These are phyloP conservation scores for Manis pentadactyla DNA, from an alignment of 2,797 vertebrate species.

Conservation along the genomic window DNA sequence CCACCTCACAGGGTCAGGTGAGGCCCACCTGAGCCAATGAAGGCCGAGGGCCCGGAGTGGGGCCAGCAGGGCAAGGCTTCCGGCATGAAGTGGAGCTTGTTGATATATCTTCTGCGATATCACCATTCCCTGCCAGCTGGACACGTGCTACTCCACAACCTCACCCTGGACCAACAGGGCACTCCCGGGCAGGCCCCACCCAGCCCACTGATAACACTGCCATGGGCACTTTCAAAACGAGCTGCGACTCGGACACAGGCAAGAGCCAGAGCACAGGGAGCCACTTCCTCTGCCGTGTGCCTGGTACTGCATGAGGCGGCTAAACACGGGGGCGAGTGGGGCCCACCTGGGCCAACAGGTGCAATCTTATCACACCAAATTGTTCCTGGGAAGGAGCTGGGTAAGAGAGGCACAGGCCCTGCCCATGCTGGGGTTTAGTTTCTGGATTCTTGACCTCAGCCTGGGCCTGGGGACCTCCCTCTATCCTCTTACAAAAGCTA, in stretches of 20 bases:
- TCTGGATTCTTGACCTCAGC: background rate
- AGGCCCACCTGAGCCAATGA: background rate
- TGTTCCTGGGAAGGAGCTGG: background rate
- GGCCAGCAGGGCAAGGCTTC: background rate
- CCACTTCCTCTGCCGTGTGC: background rate
- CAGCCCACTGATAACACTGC: background rate
- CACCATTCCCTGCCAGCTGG: background rate
- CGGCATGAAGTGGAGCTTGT: background rate
- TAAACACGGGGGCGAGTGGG: background rate
- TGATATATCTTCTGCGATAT: background rate
- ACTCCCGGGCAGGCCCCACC: conserved; percentile 10
- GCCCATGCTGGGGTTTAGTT: background rate
- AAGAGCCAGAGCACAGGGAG: background rate
- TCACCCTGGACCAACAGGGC: conserved; percentile 65
- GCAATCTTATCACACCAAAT: conserved; percentile 36
- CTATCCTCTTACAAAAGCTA: background rate
- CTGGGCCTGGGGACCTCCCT: background rate
- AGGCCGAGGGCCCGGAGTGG: background rate
- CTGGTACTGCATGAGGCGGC: conserved; percentile 38
- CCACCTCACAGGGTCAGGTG: background rate
- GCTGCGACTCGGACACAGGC: background rate
- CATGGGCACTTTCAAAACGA: background rate
- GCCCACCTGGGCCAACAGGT: background rate
- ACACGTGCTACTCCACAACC: background rate
- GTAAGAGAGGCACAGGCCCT: background rate